Evolutionary conservation across 2,888 invertebrate species (phyloP), one percentile per base, ranked within the genome.

Genomic region (Eilema griseolum): DNA sequence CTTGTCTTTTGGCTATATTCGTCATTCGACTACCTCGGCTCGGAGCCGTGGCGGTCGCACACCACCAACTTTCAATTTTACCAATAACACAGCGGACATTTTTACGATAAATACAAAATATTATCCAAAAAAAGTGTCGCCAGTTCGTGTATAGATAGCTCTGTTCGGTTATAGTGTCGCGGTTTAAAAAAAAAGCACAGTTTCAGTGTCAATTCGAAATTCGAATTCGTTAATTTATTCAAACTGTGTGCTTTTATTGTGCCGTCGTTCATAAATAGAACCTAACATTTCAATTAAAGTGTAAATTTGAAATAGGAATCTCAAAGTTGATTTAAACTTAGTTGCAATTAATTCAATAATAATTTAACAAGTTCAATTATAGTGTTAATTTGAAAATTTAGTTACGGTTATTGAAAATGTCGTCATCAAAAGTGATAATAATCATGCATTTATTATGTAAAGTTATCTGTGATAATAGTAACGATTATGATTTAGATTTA

Each of bases 1-100:
- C 86, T 86, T 86, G 84, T 85, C 85, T 83, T 83, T 86, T 86
- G 83, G 85, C 86, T 87, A 90, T 85, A 89, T 89, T 90, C 92
- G 89, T 91, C 89, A 89, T 83, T 83, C 87, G 83, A 77, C 83
- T 86, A 86, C 80, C 88, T 88, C 86, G 82, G 82, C 75, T 74
- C 83, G 79, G 71, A 77, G 88, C 86, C 78, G 76, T 83, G 77
- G 75, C 78, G 79, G 73, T 69, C 69, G 66, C 61, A 61, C 61
- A 80, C 79, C 74, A 79, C 82, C 74, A 85, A 89, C 93, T 93
- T 93, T 94, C 92, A 79, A 82, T 87, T 87, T 87, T 75, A 72
- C 28, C 66, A 71, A 75, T 75, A 73, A 37, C 28, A 57, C 33
- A n/a, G 57, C 59, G 59, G 41, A 60, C 59, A 66, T 66, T 66